Base-by-base conservation (phyloP, 2,888 invertebrate genomes). In the Caenorhabditis doughertyi region DNA sequence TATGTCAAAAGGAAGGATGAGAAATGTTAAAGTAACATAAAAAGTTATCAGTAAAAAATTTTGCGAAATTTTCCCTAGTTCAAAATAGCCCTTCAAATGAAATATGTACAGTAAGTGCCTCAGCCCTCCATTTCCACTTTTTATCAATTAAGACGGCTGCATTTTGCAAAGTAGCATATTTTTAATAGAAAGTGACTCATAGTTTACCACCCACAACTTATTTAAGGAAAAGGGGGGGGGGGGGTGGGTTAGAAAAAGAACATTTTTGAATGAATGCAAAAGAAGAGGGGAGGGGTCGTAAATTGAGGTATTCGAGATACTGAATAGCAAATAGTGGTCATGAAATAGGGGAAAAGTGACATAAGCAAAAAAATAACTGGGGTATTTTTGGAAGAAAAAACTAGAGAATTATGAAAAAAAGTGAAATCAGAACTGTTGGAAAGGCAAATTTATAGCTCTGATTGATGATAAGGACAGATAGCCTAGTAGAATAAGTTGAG, bases 301-400 rank as follows among this genome's bases (percentile, higher is more conserved):
- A 70, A 70, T 23, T 47, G 35, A 58, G 58, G 70, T n/a, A 70
- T 70, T n/a, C 25, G 23, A 16, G 18, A 47, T 56, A 29, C 18
- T 56, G 32, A 35, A 35, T 32, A 35, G 56, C 56, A 56, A 56
- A 56, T 35, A 56, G 32, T 18, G 56, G 32, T n/a, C 32, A 32
- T 21, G 21, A 8, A 21, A 49, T 21, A 29, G 27, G 55, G 4
- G 18, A 18, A 18, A 13, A 11, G 8, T n/a, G n/a, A n/a, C n/a
- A n/a, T n/a, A 53, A 1, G 25, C 7, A 35, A 35, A 35, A 35
- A 35, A 35, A 35, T 35, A 35, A 35, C 35, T 35, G 42, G 13
- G 42, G 16, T 42, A 42, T 42, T 5, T 11, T 5, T 8, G 42
- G 13, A 42, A 3, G 42, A 13, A 3, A 42, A 13, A 3, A 42